Evolutionary conservation across 2,113 vertebrate species (phyloP).

Genomic region (Platanista minor): DNA sequence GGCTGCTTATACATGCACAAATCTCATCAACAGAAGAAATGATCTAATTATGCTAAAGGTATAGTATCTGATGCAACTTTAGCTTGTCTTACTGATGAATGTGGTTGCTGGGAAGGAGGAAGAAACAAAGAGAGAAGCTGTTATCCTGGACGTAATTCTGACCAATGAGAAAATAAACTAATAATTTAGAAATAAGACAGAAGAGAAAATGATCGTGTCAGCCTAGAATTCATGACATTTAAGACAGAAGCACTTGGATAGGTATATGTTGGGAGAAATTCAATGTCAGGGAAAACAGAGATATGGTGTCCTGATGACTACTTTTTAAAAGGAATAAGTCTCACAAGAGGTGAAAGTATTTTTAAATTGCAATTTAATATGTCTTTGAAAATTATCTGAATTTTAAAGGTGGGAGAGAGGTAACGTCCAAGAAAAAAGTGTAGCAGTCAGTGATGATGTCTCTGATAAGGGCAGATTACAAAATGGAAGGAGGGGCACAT

Average conservation of each 20-base stretch:
- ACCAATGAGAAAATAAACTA: constrained; percentile 18
- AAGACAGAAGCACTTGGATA: background rate
- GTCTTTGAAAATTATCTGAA: constrained; percentile 51
- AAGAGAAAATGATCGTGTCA: background rate
- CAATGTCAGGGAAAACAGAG: background rate
- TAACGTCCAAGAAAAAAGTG: background rate
- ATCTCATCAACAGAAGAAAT: constrained; percentile 28
- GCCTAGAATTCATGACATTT: background rate
- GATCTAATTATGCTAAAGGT: background rate
- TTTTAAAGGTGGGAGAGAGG: constrained; percentile 1
- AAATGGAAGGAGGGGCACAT: background rate
- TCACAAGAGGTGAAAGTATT: background rate
- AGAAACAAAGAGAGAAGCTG: background rate
- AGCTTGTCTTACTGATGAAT: background rate
- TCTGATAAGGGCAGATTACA: background rate
- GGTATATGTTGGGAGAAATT: background rate
- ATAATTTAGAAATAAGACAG: constrained; percentile 14
- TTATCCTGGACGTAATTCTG: constrained; percentile 8
- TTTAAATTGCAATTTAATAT: constrained; percentile 42
- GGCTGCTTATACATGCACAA: background rate
- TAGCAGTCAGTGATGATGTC: background rate
- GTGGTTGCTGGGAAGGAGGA: background rate
- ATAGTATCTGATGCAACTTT: background rate
- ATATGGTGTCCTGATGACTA: background rate
- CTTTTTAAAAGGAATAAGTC: constrained; percentile 6